Conservation (phyloP, 2,888 invertebrate genomes). For the Drosophila ustulata region DNA sequence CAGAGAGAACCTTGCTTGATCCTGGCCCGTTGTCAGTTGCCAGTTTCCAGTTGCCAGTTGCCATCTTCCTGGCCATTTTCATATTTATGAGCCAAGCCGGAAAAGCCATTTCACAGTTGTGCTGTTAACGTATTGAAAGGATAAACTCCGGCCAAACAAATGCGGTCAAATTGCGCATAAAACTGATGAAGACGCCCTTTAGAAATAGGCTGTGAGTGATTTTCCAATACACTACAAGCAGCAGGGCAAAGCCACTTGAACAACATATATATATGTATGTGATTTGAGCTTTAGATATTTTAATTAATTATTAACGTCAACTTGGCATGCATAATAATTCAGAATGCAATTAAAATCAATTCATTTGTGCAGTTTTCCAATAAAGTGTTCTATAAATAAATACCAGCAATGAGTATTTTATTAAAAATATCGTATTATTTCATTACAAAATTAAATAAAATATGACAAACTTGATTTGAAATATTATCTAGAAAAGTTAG, state of each 20-base stretch:
- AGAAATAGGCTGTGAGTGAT: slow-evolving; percentile 9
- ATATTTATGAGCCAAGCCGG: slow-evolving; percentile 28
- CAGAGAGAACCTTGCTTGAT: slow-evolving; percentile 15
- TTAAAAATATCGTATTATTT: no score
- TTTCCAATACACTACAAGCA: not conserved
- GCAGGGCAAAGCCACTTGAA: not conserved
- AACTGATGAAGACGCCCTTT: slow-evolving; percentile 23
- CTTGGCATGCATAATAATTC: no score
- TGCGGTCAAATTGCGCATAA: slow-evolving; percentile 57
- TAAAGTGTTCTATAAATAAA: no score
- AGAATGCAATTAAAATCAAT: no score
- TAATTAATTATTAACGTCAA: no score
- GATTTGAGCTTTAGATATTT: no score
- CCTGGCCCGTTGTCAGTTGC: slow-evolving; percentile 1
- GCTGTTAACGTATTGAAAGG: slow-evolving; percentile 28
- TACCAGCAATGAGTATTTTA: no score
- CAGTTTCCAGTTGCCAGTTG: not conserved
- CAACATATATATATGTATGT: no score
- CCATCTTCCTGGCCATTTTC: slow-evolving; percentile 14
- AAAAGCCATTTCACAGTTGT: slow-evolving; percentile 31
- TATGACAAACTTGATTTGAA: no score
- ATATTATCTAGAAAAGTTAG: no score
- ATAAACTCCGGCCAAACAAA: slow-evolving; percentile 22
- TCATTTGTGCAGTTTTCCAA: no score
- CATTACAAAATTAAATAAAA: no score